These are phyloP conservation scores for Mellilla xanthometata DNA, from an alignment of 2,888 invertebrate genomes.

Conservation along the genomic window DNA sequence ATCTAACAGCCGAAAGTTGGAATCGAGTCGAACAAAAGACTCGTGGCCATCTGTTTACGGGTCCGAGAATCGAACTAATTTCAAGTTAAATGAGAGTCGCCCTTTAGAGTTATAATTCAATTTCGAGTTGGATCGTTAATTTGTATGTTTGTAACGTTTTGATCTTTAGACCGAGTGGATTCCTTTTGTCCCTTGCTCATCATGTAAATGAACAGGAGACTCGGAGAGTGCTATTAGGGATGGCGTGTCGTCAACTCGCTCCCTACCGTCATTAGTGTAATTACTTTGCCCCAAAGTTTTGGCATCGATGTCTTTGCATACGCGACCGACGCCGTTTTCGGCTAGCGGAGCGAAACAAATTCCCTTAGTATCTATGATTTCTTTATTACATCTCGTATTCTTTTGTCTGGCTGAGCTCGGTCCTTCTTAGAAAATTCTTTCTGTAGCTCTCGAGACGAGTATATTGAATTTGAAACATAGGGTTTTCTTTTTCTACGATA, in stretches of 20 bases:
- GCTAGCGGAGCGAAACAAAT: conserved; percentile 57
- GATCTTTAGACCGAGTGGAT: conserved; percentile 32
- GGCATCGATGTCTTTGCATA: conserved; percentile 29
- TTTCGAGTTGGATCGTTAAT: conserved; percentile 51
- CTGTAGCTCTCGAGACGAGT: conserved; percentile 56
- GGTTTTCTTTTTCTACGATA: conserved; percentile 53
- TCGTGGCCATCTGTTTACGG: conserved; percentile 64
- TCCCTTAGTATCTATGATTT: conserved; percentile 69
- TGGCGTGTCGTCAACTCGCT: conserved; percentile 36
- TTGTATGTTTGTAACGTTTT: conserved; percentile 34
- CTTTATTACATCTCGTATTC: conserved; percentile 67
- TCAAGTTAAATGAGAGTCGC: conserved; percentile 72
- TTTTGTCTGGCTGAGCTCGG: conserved; percentile 54
- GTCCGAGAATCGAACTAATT: conserved; percentile 64
- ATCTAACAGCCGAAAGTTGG: conserved; percentile 70
- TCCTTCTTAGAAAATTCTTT: conserved; percentile 54
- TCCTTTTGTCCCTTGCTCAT: conserved; percentile 30
- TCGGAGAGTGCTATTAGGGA: conserved; percentile 30
- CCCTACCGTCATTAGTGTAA: conserved; percentile 60
- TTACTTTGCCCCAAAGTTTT: conserved; percentile 46
- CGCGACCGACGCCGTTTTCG: conserved; percentile 21
- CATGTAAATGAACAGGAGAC: conserved; percentile 33
- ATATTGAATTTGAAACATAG: conserved; percentile 73
- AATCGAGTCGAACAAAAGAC: conserved; percentile 71
- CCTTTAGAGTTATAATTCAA: conserved; percentile 65